Conservation (phyloP, 2,113 vertebrate genomes). For the Elephantulus edwardii region DNA sequence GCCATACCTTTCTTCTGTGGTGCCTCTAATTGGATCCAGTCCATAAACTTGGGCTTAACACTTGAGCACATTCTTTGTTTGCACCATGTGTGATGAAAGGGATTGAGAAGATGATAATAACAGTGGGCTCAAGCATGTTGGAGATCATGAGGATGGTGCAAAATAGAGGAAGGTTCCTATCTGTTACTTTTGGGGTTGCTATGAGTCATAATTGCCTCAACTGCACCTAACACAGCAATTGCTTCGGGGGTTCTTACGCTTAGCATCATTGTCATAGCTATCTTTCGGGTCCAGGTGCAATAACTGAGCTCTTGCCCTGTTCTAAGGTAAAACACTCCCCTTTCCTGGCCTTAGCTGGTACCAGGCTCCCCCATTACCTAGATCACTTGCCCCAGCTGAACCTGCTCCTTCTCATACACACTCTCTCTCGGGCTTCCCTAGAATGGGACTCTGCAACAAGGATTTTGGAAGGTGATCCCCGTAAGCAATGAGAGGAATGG, state of each 20-base stretch:
- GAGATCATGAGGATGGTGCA: too few species aligned
- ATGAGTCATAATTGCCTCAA: too few species aligned
- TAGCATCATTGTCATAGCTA: not conserved
- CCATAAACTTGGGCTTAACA: too few species aligned
- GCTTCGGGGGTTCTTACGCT: not conserved
- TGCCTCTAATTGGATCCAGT: too few species aligned
- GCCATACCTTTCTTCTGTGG: too few species aligned
- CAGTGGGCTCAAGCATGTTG: too few species aligned
- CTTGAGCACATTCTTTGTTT: too few species aligned
- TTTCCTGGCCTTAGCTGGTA: not conserved
- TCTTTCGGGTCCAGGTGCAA: not conserved
- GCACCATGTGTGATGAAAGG: too few species aligned
- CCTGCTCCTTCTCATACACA: not conserved
- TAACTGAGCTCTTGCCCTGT: not conserved
- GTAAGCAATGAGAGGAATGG: not conserved
- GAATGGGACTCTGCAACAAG: not conserved
- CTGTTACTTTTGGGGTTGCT: too few species aligned
- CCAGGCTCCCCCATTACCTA: not conserved
- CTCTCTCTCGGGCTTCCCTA: not conserved
- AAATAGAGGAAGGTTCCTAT: too few species aligned
- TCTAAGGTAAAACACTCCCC: not conserved
- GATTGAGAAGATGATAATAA: too few species aligned
- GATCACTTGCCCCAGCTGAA: not conserved
- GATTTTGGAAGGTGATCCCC: not conserved
- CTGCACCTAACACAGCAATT: too few species aligned